Conservation (phyloP, 2,113 vertebrate species). For the Limanda limanda region DNA sequence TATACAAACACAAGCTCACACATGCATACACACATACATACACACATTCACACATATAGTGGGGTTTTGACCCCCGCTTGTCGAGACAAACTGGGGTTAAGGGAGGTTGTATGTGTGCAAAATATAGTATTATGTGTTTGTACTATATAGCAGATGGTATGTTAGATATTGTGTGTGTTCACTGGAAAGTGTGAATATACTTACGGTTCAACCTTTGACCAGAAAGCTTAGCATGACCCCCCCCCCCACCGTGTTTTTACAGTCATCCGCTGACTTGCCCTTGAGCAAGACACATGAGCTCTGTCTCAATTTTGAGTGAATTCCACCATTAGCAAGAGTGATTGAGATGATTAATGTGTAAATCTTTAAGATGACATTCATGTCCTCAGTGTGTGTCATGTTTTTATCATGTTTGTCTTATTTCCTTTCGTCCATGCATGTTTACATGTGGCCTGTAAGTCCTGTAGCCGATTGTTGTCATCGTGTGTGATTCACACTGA, state of each 20-base stretch:
- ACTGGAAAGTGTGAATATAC: not conserved
- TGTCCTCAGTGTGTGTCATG: not conserved
- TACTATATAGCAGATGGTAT: conserved; percentile 4
- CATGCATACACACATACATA: conserved; percentile 17
- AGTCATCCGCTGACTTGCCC: not conserved
- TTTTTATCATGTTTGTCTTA: not conserved
- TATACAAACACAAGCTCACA: conserved; percentile 20
- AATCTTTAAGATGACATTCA: not conserved
- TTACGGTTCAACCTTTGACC: not conserved
- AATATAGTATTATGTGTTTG: conserved; percentile 14
- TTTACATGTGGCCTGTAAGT: conserved; percentile 10
- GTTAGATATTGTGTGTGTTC: not conserved
- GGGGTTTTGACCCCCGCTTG: conserved; percentile 40
- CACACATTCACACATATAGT: conserved; percentile 13
- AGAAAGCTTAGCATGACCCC: not conserved
- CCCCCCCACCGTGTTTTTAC: too few species aligned
- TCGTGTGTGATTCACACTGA: conserved; percentile 43
- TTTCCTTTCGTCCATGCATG: not conserved
- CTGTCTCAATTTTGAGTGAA: not conserved
- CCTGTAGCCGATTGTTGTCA: conserved; percentile 16
- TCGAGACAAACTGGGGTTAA: conserved; percentile 52
- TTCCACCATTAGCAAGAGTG: not conserved
- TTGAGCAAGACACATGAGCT: not conserved
- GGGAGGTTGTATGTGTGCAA: conserved; percentile 16
- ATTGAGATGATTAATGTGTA: not conserved